Evolutionary conservation across 2,888 invertebrate species (phyloP).

Genomic region (Drosophila gaucha): DNA sequence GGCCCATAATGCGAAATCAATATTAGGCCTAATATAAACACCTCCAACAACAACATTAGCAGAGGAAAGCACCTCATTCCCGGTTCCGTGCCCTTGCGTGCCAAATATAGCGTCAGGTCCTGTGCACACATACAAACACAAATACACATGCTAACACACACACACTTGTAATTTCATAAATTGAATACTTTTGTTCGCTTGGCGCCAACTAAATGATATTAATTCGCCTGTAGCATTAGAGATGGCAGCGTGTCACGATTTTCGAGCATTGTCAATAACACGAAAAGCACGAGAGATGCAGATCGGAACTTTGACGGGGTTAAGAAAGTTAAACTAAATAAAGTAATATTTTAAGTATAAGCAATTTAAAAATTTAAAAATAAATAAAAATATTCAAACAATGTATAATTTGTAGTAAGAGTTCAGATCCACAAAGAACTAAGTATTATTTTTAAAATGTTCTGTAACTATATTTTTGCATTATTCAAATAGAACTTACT

Average conservation of each 20-base stretch:
- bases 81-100: conserved; percentile 46
- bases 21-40: conserved; percentile 60
- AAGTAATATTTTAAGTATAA: too few species aligned
- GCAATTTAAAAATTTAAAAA: too few species aligned
- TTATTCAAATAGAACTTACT: too few species aligned
- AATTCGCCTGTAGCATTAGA: conserved; percentile 30
- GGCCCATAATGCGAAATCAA: conserved; percentile 72
- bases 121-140: conserved; percentile 32
- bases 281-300: background rate
- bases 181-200: conserved; percentile 50
- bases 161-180: conserved; percentile 33
- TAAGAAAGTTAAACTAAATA: too few species aligned
- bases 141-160: background rate
- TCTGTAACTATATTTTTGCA: too few species aligned
- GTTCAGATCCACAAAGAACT: too few species aligned
- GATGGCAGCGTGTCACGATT: conserved; percentile 11
- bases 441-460: too few species aligned
- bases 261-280: background rate
- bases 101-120: conserved; percentile 70
- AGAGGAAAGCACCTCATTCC: conserved; percentile 6
- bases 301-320: too few species aligned
- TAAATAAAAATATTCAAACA: too few species aligned
- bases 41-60: conserved; percentile 15
- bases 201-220: conserved; percentile 61
- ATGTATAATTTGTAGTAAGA: too few species aligned